Evolutionary conservation across 1,140 invertebrate species (phyloP), one percentile per base, ranked within the genome.

Genomic region (Trissolcus basalis): DNA sequence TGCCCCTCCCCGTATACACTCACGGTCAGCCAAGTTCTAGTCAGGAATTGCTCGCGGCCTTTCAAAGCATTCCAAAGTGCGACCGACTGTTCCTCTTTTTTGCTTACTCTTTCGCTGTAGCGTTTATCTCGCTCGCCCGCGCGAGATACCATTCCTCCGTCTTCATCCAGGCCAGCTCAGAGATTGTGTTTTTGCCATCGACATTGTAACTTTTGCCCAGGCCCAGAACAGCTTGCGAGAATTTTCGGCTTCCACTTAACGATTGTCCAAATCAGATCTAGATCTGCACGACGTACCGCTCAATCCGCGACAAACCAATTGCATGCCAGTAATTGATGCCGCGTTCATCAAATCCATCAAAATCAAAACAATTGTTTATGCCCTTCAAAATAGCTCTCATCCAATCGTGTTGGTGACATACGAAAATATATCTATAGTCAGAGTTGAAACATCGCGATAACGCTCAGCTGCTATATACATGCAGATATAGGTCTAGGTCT

Each of bases 31-130:
- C 72, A 73, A 74, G 74, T 68, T 77, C 79, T 79, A 82, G 78
- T 76, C 77, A 70, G 75, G 72, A 80, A 74, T 81, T 71, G 78
- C 82, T 82, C 83, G 87, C 87, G 87, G 87, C 81, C 84, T 85
- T 86, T 87, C 87, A 88, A 88, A 89, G 87, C 87, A 89, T 89
- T 89, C 87, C 87, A 83, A 82, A 83, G 84, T 82, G 80, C 83
- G 82, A 86, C 82, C 83, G 82, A 83, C 81, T 82, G 79, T 84
- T 82, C 79, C 82, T 79, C 82, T 82, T 81, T 77, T 78, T 79
- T 73, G 60, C 74, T 48, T 68, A 74, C 60, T 63, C 54, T 63
- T n/a, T 55, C 75, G 60, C 77, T 74, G 64, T 68, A 55, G 67
- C 59, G 59, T 67, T 74, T 74, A 58, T 79, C 63, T 72, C 69